Conservation (phyloP, 2,888 invertebrate species). For the Camptogramma bilineatum region DNA sequence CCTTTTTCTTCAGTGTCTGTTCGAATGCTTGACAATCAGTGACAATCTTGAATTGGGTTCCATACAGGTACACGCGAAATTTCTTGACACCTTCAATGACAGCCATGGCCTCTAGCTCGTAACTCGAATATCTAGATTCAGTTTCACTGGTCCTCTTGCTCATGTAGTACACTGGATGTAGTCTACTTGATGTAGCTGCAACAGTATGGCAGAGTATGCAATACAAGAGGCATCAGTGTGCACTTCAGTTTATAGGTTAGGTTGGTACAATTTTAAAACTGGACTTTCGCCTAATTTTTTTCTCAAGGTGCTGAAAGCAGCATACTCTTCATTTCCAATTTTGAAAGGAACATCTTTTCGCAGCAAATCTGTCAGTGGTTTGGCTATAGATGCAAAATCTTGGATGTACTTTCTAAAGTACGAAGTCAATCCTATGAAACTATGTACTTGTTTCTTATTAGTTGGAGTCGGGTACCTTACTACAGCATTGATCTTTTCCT, state of each 20-base stretch:
- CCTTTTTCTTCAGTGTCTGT: constrained; percentile 33
- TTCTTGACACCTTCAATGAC: constrained; percentile 40
- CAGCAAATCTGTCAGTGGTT: constrained; percentile 2
- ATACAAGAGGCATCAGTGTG: constrained; percentile 35
- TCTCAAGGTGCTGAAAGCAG: constrained; percentile 33
- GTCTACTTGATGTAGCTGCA: constrained; percentile 10
- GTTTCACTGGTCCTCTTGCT: constrained; percentile 13
- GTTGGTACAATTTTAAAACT: constrained; percentile 43
- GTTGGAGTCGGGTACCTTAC: constrained; percentile 38
- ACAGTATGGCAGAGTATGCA: constrained; percentile 17
- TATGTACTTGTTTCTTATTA: constrained; percentile 38
- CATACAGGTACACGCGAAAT: constrained; percentile 37
- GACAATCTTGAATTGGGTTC: constrained; percentile 36
- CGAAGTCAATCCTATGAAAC: constrained; percentile 41
- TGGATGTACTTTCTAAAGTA: constrained; percentile 46
- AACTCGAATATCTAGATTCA: constrained; percentile 44
- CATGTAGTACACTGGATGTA: constrained; percentile 26
- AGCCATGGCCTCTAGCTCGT: constrained; percentile 47
- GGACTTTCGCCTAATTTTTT: constrained; percentile 31
- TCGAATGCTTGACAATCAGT: constrained; percentile 29
- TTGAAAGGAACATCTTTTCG: constrained; percentile 33
- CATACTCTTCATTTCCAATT: constrained; percentile 25
- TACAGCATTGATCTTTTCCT: constrained; percentile 40
- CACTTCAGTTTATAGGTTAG: constrained; percentile 31
- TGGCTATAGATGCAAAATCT: constrained; percentile 41